Percentiles rank a stretch among this genome's conserved stretches.
Evolutionary conservation across 2,797 vertebrate genomes (phyloP).

Genomic region (Xerus rutilus): DNA sequence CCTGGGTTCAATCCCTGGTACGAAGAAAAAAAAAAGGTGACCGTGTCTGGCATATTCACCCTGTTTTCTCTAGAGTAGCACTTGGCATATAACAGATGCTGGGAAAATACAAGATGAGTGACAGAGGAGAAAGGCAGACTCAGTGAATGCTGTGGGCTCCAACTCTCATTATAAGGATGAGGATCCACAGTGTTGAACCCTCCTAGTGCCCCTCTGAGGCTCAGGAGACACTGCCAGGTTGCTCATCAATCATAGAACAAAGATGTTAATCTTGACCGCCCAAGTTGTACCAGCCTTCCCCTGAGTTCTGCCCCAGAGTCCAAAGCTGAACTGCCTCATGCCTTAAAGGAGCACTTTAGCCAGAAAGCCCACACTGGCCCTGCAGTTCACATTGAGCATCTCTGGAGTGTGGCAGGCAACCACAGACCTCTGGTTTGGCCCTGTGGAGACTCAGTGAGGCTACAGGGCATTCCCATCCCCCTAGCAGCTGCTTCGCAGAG

Average conservation of each 20-base stretch:
- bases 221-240: not conserved
- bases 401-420: not conserved
- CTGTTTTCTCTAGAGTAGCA: not conserved
- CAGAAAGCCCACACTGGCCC: not conserved
- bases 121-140: not conserved
- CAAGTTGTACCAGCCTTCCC: not conserved
- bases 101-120: not conserved
- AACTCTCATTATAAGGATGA: rapidly evolving
- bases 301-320: not conserved
- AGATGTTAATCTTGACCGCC: too few species aligned
- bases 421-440: not conserved
- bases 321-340: not conserved
- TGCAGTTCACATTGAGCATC: not conserved
- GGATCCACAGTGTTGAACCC: not conserved
- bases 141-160: not conserved
- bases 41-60: not conserved
- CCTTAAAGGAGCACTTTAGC: not conserved
- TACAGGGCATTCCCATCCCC: not conserved
- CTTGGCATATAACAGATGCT: not conserved
- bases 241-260: not conserved
- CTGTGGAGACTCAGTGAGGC: not conserved
- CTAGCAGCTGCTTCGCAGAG: not conserved
- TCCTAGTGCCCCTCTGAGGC: not conserved
- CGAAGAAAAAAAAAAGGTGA: too few species aligned
- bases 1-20: too few species aligned